Conservation (phyloP, 2,113 vertebrate genomes). For the Prionailurus viverrinus region DNA sequence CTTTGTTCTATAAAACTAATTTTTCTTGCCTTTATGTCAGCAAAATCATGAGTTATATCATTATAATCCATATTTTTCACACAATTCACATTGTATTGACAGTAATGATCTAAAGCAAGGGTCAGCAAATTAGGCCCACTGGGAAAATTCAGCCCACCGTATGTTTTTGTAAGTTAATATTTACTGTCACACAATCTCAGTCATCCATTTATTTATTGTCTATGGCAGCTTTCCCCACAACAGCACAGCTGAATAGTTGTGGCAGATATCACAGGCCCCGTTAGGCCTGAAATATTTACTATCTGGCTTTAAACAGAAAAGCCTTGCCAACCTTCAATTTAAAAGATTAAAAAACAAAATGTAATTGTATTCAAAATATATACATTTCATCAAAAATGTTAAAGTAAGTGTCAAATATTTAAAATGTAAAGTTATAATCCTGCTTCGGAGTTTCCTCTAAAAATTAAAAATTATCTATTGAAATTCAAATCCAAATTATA, state of each 20-base stretch:
- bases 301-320: not conserved
- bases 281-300: not conserved
- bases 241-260: not conserved
- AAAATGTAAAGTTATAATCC: not conserved
- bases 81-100: not conserved
- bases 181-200: not conserved
- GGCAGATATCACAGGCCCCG: not conserved
- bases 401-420: not conserved
- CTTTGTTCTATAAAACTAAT: not conserved
- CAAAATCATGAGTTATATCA: not conserved
- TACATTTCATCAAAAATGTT: not conserved
- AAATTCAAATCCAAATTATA: slow-evolving; percentile 42
- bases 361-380: not conserved
- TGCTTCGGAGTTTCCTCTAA: not conserved
- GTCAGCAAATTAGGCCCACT: not conserved
- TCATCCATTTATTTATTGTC: not conserved
- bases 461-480: not conserved
- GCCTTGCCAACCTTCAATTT: not conserved
- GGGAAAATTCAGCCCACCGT: not conserved
- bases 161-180: not conserved
- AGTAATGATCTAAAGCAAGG: not conserved
- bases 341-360: not conserved
- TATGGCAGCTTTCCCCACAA: not conserved
- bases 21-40: not conserved
- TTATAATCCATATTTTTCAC: not conserved